Evolutionary conservation across 1,140 invertebrate genomes (phyloP).

Genomic region (Apis laboriosa): DNA sequence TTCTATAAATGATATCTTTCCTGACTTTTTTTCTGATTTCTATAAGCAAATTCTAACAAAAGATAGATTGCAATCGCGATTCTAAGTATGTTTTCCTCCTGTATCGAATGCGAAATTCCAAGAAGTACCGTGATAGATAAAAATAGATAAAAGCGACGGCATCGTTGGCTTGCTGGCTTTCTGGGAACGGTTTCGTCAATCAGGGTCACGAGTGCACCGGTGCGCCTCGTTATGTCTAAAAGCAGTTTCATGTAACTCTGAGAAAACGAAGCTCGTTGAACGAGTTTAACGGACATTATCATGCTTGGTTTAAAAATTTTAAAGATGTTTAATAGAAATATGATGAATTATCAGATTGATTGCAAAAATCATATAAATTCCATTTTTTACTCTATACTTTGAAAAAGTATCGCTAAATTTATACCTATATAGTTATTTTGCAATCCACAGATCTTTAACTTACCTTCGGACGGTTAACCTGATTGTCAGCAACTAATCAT

Average conservation of each 20-base stretch:
- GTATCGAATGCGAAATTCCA: slow-evolving; percentile 13
- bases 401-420: no score
- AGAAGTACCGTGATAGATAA: slow-evolving; percentile 41
- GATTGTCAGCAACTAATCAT: no score
- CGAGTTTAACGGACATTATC: neutral
- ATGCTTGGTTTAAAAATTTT: neutral
- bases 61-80: slow-evolving; percentile 1
- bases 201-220: slow-evolving; percentile 37
- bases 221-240: slow-evolving; percentile 39
- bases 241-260: slow-evolving; percentile 28
- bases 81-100: neutral
- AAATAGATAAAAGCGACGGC: slow-evolving; percentile 49
- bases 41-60: neutral
- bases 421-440: no score
- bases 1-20: neutral
- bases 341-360: neutral
- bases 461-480: no score
- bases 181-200: slow-evolving; percentile 45
- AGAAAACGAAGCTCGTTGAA: slow-evolving; percentile 8
- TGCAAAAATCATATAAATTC: no score
- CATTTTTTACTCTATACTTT: no score
- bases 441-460: no score
- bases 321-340: neutral
- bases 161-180: slow-evolving; percentile 25
- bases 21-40: neutral